These are phyloP conservation scores for Flexamia atlantica DNA, from an alignment of 2,888 invertebrate species.

Conservation along the genomic window DNA sequence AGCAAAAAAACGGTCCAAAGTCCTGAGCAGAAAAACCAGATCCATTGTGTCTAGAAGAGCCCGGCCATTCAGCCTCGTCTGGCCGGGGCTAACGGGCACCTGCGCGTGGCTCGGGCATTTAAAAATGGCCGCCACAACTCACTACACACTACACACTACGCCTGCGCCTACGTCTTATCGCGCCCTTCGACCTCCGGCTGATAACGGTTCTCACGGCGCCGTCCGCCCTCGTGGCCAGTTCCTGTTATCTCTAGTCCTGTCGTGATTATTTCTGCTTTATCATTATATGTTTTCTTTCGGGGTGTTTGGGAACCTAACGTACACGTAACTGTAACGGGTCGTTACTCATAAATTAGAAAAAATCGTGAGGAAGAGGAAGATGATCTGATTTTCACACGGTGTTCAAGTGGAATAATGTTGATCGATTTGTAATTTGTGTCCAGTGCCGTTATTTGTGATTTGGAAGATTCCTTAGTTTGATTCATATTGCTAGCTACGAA, in stretches of 20 bases:
- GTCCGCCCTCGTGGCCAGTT: too few species aligned
- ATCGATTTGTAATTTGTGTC: too few species aligned
- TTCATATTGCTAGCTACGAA: too few species aligned
- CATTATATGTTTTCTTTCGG: background rate
- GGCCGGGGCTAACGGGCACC: constrained; percentile 25
- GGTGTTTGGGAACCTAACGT: background rate
- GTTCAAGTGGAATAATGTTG: too few species aligned
- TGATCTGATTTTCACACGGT: background rate
- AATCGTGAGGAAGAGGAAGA: background rate
- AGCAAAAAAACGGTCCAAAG: constrained; percentile 13
- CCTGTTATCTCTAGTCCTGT: too few species aligned
- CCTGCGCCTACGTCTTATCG: constrained; percentile 34
- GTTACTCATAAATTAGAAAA: background rate
- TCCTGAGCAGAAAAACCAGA: constrained; percentile 10
- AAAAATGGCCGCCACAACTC: constrained; percentile 55
- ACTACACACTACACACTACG: background rate
- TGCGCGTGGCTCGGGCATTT: constrained; percentile 41
- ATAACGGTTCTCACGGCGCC: constrained; percentile 18
- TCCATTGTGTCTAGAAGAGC: constrained; percentile 31
- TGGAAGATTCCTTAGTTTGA: too few species aligned
- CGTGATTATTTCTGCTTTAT: background rate
- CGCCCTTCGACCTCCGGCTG: background rate
- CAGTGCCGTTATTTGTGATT: too few species aligned
- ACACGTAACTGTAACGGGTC: background rate
- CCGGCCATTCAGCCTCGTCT: background rate